These are phyloP conservation scores for Sitta carolinensis DNA, from an alignment of 2,797 vertebrate species.

Conservation along the genomic window DNA sequence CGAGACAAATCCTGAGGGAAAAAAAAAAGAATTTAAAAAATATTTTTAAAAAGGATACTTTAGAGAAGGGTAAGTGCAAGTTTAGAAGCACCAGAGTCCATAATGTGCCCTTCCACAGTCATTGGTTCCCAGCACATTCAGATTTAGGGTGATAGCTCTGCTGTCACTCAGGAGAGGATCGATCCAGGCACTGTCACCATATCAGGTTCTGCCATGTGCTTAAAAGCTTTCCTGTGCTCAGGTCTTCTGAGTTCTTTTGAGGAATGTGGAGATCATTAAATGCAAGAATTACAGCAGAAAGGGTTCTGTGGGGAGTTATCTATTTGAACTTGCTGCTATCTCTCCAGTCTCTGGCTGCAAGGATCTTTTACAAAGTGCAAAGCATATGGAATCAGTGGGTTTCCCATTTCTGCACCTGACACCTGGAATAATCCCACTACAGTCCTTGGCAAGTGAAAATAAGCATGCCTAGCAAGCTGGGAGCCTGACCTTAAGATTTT, in stretches of 20 bases:
- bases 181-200: neutral
- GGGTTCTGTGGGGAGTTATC: neutral
- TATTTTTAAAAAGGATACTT: neutral
- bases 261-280: neutral
- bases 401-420: conserved; percentile 5
- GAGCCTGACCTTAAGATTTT: neutral
- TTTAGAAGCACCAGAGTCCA: neutral
- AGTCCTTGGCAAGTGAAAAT: neutral
- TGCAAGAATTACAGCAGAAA: neutral
- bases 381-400: neutral
- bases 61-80: neutral
- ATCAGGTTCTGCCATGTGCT: conserved; percentile 6
- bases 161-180: neutral
- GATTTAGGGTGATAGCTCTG: neutral
- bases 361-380: neutral
- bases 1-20: neutral
- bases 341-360: neutral
- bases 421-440: neutral
- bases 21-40: neutral
- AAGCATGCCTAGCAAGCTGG: neutral
- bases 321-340: neutral
- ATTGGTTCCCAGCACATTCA: neutral
- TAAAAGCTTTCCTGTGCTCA: conserved; percentile 3
- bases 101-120: neutral
- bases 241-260: neutral